Conservation (phyloP, 2,113 vertebrate species). For the Anguilla japonica region DNA sequence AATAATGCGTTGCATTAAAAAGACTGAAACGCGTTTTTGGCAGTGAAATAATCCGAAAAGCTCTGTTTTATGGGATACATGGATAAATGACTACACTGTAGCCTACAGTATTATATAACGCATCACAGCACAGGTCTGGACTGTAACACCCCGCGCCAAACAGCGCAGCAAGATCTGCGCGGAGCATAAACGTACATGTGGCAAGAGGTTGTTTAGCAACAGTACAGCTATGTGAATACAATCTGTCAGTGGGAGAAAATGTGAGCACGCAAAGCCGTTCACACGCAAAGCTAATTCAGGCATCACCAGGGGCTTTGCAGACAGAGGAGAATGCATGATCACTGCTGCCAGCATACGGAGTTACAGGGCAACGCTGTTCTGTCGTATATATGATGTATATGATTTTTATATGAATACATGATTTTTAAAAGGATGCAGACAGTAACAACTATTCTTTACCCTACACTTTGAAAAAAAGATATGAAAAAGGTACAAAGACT, state of each 20-base stretch:
- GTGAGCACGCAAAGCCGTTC: not conserved
- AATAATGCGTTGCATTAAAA: not conserved
- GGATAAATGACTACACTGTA: not conserved
- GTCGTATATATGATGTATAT: too few species aligned
- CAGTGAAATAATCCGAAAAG: conserved; percentile 3
- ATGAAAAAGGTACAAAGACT: too few species aligned
- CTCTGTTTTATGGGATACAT: not conserved
- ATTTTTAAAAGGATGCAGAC: too few species aligned
- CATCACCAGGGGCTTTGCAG: not conserved
- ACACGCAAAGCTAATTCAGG: not conserved
- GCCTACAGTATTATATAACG: conserved; percentile 12
- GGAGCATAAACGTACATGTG: not conserved
- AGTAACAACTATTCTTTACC: too few species aligned
- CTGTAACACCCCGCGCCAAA: not conserved
- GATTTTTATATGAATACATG: too few species aligned
- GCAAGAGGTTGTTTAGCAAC: not conserved
- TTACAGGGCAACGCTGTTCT: not conserved
- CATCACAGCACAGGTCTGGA: not conserved
- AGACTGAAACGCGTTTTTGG: not conserved
- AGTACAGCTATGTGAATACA: not conserved
- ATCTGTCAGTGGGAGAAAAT: not conserved
- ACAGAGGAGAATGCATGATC: not conserved
- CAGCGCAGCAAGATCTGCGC: not conserved
- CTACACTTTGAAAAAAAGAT: too few species aligned
- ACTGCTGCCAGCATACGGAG: not conserved